Evolutionary conservation across 2,888 invertebrate genomes (phyloP), one percentile per base, ranked within the genome.

Genomic region (Ferrisia virgata): DNA sequence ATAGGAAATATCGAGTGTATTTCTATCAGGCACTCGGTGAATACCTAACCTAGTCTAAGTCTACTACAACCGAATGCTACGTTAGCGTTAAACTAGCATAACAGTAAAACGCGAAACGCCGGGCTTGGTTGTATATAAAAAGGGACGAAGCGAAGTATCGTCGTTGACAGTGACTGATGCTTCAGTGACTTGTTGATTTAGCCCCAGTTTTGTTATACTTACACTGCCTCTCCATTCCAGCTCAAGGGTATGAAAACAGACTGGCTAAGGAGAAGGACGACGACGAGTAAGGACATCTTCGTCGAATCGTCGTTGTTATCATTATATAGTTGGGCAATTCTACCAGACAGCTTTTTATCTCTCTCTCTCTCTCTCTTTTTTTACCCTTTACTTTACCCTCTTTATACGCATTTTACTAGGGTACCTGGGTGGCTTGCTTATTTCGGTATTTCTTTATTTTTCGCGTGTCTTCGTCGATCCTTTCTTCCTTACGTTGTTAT

Each of bases 161-260:
- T 47, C 58, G 58, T 28, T 64, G 58, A 64, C 58, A 64, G 58
- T 64, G 58, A 64, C 58, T 64, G 58, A 64, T 64, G 58, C 58
- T 64, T 64, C 58, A 28, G 58, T 64, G 58, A 64, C 58, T 64
- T 64, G 58, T 64, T 64, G 58, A 64, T 64, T 64, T 64, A 22
- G 58, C 28, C 58, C 58, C 58, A n/a, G 58, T 28, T 64, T 64
- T n/a, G n/a, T n/a, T n/a, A n/a, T n/a, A n/a, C n/a, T n/a, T n/a
- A n/a, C n/a, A n/a, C n/a, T n/a, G n/a, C n/a, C n/a, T n/a, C n/a
- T n/a, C n/a, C n/a, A n/a, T n/a, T n/a, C n/a, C n/a, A n/a, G n/a
- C n/a, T n/a, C n/a, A n/a, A n/a, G n/a, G n/a, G n/a, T n/a, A n/a
- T n/a, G n/a, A n/a, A n/a, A n/a, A n/a, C n/a, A n/a, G n/a, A n/a